Evolutionary conservation across 2,113 vertebrate genomes (phyloP).

Genomic region (Pithys albifrons): DNA sequence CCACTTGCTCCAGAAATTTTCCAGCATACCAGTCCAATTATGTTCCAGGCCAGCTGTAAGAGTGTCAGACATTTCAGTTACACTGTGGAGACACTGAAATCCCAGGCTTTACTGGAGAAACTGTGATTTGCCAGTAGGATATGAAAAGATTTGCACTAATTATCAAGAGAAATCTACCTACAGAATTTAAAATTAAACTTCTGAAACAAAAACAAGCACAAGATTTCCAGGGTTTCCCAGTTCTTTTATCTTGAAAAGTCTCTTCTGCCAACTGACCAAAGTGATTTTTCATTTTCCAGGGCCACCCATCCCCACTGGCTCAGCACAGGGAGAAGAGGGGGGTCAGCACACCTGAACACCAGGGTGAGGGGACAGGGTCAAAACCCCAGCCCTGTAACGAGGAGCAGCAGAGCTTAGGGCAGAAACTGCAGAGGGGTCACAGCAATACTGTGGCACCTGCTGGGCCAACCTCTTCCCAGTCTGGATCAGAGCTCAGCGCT

Average conservation of each 20-base stretch:
- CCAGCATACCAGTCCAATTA: slow-evolving; percentile 53
- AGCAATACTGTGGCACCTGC: not conserved
- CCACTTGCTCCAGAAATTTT: slow-evolving; percentile 49
- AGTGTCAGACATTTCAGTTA: slow-evolving; percentile 18
- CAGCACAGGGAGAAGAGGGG: not conserved
- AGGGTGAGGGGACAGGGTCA: not conserved
- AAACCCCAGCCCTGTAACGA: not conserved
- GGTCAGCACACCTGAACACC: not conserved
- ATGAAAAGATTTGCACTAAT: slow-evolving; percentile 10
- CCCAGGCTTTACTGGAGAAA: slow-evolving; percentile 32
- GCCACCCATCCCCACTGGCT: not conserved
- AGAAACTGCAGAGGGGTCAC: not conserved
- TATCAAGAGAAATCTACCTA: not conserved
- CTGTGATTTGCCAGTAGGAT: not conserved
- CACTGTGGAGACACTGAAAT: not conserved
- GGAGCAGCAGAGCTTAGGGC: not conserved
- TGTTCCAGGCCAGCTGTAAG: slow-evolving; percentile 56
- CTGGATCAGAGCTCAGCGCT: not conserved
- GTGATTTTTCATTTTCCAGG: not conserved
- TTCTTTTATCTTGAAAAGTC: not conserved
- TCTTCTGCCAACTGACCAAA: not conserved
- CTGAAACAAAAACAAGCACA: not conserved
- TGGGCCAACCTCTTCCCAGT: not conserved
- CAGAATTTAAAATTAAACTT: not conserved
- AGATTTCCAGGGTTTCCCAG: not conserved